A percentile compares a stretch with the other conserved stretches of the same genome.
Evolutionary conservation across 2,113 vertebrate genomes (phyloP).

Genomic region (Ginglymostoma cirratum): DNA sequence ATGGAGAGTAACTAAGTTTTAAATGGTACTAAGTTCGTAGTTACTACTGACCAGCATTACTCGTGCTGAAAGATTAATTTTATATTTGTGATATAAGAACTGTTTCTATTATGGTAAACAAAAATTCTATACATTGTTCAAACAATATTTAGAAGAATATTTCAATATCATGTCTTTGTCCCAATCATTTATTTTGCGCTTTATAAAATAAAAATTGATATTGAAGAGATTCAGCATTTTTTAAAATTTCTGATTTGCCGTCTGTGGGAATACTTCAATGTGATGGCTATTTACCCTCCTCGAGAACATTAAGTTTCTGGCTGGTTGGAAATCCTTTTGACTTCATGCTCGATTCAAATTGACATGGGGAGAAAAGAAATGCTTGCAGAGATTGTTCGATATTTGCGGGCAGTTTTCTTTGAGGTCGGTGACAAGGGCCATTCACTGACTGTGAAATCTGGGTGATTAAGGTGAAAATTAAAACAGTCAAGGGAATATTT

Average conservation of each 20-base stretch:
- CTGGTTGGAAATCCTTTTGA: not conserved
- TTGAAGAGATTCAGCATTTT: not conserved
- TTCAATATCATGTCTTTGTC: not conserved
- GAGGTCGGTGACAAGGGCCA: not conserved
- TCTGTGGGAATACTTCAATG: not conserved
- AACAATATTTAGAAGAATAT: too few species aligned
- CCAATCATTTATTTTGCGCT: not conserved
- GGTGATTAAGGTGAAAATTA: not conserved
- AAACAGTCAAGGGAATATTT: not conserved
- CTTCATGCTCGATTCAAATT: not conserved
- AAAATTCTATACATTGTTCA: too few species aligned
- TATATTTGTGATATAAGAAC: too few species aligned
- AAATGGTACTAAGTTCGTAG: too few species aligned
- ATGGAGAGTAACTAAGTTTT: too few species aligned
- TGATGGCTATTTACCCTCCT: not conserved
- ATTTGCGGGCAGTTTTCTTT: not conserved
- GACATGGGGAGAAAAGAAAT: not conserved
- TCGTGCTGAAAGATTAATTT: too few species aligned
- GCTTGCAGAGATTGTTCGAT: not conserved
- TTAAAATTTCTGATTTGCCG: not conserved
- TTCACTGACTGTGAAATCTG: not conserved
- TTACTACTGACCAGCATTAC: too few species aligned
- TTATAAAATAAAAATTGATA: not conserved
- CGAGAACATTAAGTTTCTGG: not conserved
- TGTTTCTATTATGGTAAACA: too few species aligned